phyloP scores from a whole-genome alignment of 2,888 invertebrate species.

The Ceriagrion tenellum region DNA sequence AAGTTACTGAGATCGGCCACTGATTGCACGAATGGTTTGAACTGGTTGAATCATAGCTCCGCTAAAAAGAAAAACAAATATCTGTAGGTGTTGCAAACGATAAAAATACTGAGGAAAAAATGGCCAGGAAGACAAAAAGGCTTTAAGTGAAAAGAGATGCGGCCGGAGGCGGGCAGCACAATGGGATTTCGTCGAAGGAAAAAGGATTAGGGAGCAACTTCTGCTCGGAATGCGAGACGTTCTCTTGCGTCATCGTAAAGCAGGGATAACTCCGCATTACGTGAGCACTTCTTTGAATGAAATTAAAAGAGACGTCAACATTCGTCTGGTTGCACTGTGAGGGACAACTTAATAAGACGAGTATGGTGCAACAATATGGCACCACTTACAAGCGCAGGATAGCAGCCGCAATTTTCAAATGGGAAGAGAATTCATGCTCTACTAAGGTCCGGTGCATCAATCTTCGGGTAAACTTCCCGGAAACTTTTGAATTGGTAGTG shows the following conservation, averaged over 20 bases:
- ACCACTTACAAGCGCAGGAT: background rate
- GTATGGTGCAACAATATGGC: background rate
- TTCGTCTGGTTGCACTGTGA: background rate
- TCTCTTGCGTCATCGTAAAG: background rate
- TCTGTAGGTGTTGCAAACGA: too few relatives aligned
- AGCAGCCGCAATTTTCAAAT: background rate
- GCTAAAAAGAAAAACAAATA: too few relatives aligned
- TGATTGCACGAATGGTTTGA: too few relatives aligned
- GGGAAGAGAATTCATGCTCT: background rate
- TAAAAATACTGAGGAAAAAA: background rate
- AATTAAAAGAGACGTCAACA: background rate
- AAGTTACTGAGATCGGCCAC: too few relatives aligned
- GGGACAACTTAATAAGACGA: background rate
- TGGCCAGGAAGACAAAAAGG: background rate
- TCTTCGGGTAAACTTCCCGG: too few relatives aligned
- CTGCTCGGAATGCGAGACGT: background rate
- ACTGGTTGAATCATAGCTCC: too few relatives aligned
- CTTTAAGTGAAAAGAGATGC: background rate
- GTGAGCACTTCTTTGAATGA: background rate
- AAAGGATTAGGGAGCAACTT: background rate
- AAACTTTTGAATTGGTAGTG: too few relatives aligned
- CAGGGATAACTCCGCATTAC: background rate
- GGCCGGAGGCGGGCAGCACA: background rate
- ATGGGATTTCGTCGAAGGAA: background rate
- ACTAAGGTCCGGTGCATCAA: too few relatives aligned